phyloP scores from a whole-genome alignment of 1,140 invertebrate genomes.

The Stegodyphus mimosarum region DNA sequence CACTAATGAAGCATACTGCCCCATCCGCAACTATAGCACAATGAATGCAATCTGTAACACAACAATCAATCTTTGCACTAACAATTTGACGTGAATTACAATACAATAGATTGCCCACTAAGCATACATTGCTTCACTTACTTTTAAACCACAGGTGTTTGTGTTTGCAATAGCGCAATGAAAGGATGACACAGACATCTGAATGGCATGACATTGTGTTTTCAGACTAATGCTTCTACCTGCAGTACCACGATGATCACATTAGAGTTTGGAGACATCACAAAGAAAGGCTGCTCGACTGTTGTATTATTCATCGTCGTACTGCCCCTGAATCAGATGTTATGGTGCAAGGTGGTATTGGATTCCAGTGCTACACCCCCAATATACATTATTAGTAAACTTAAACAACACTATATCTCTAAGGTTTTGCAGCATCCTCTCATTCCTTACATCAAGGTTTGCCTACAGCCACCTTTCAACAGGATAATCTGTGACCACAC shows the following conservation, averaged over 20 bases:
- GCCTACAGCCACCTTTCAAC: not conserved
- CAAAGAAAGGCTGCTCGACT: not conserved
- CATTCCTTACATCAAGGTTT: not conserved
- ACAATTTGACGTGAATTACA: too few relatives aligned
- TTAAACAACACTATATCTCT: not conserved
- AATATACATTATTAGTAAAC: not conserved
- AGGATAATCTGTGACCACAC: not conserved
- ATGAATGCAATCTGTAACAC: too few relatives aligned
- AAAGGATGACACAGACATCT: not conserved
- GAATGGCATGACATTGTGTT: not conserved
- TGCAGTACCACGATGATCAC: not conserved
- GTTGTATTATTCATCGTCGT: not conserved
- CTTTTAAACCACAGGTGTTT: too few relatives aligned
- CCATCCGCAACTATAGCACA: too few relatives aligned
- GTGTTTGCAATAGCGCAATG: too few relatives aligned
- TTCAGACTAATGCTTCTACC: not conserved
- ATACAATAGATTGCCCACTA: too few relatives aligned
- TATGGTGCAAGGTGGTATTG: not conserved
- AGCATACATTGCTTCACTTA: too few relatives aligned
- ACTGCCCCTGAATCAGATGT: not conserved
- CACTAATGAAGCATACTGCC: too few relatives aligned
- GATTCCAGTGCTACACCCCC: not conserved
- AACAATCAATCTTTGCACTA: too few relatives aligned
- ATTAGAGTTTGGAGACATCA: not conserved
- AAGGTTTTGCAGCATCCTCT: not conserved